Evolutionary conservation across 2,113 vertebrate genomes (phyloP).

Genomic region (Cavia aperea): DNA sequence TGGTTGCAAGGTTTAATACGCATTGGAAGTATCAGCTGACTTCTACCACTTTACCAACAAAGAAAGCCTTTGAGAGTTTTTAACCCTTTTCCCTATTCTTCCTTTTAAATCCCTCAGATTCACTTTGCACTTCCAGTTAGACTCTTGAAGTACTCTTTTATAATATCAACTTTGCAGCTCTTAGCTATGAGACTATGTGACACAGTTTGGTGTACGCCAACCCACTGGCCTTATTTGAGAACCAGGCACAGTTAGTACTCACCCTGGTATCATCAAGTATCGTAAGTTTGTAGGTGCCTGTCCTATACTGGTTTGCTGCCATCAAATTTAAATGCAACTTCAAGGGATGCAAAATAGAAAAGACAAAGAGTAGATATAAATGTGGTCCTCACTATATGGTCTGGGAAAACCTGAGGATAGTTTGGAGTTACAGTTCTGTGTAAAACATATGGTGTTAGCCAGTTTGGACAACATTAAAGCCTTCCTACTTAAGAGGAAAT

Average conservation of each 20-base stretch:
- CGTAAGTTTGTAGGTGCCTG: not conserved
- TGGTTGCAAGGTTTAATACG: not conserved
- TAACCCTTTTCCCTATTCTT: not conserved
- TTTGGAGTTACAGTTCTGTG: constrained; percentile 6
- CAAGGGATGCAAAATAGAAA: constrained; percentile 13
- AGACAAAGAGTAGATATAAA: not conserved
- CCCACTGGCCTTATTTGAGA: not conserved
- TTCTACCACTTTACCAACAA: not conserved
- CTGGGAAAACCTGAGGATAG: not conserved
- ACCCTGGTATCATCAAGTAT: not conserved
- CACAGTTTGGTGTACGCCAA: not conserved
- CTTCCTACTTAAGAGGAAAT: constrained; percentile 40
- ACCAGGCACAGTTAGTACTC: not conserved
- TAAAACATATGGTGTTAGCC: not conserved
- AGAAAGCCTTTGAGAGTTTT: not conserved
- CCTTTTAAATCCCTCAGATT: constrained; percentile 1
- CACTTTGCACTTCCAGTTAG: constrained; percentile 9
- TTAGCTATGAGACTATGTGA: not conserved
- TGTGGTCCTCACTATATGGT: constrained; percentile 20
- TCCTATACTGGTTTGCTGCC: not conserved
- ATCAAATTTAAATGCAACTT: constrained; percentile 33
- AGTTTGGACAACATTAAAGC: not conserved
- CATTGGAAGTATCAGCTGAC: not conserved
- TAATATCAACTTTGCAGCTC: not conserved
- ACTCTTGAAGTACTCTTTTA: constrained; percentile 20